phyloP scores from a whole-genome alignment of 2,113 vertebrate species.

The Odobenus rosmarus region DNA sequence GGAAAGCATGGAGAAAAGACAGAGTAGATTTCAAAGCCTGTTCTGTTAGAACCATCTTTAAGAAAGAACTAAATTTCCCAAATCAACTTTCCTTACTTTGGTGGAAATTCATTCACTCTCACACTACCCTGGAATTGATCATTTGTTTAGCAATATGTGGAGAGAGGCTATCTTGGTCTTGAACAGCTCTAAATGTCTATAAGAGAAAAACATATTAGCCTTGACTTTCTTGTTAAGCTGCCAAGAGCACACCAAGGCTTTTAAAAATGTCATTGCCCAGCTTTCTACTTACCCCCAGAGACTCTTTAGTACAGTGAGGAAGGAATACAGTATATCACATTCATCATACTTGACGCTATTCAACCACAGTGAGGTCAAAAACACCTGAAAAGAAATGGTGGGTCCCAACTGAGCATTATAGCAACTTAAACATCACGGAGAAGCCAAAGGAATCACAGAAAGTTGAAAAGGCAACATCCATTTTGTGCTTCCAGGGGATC shows the following conservation, averaged over 20 bases:
- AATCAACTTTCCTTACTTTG: not conserved
- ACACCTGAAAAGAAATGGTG: slow-evolving; percentile 68
- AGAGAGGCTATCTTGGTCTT: slow-evolving; percentile 27
- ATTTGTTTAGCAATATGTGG: slow-evolving; percentile 32
- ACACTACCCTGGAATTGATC: not conserved
- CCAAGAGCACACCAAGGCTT: slow-evolving; percentile 58
- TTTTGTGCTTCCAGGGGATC: not conserved
- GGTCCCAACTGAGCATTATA: slow-evolving; percentile 55
- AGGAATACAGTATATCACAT: slow-evolving; percentile 50
- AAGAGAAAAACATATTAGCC: slow-evolving; percentile 58
- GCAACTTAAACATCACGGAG: slow-evolving; percentile 10
- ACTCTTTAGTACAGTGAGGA: slow-evolving; percentile 70
- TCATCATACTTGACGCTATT: slow-evolving; percentile 73
- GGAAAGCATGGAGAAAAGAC: not conserved
- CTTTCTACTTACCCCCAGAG: slow-evolving; percentile 67
- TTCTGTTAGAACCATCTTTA: not conserved
- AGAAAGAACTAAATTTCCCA: slow-evolving; percentile 21
- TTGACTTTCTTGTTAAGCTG: slow-evolving; percentile 73
- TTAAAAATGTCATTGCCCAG: slow-evolving; percentile 74
- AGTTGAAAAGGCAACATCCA: not conserved
- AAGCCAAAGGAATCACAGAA: slow-evolving; percentile 60
- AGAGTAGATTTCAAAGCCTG: not conserved
- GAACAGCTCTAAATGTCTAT: slow-evolving; percentile 61
- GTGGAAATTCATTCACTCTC: slow-evolving; percentile 28
- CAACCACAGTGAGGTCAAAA: slow-evolving; percentile 71